Conservation (phyloP, 2,888 invertebrate species). For the Coelopa pilipes region DNA sequence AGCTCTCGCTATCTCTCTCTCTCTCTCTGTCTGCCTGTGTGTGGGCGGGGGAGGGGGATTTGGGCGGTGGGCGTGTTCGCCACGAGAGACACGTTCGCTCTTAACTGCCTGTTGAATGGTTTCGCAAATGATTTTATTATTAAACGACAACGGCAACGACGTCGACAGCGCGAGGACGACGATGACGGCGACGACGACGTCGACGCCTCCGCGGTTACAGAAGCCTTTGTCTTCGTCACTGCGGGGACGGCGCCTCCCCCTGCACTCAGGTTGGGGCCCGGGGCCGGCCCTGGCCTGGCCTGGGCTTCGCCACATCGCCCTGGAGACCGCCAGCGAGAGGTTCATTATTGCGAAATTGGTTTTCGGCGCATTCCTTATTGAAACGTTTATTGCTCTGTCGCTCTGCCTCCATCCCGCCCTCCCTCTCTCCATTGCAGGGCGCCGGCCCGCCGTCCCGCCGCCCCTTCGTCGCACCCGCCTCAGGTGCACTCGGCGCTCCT, state of each 20-base stretch:
- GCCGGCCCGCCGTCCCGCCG: neutral
- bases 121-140: conserved; percentile 23
- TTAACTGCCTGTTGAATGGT: conserved; percentile 31
- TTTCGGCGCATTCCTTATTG: conserved; percentile 4
- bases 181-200: too few relatives aligned
- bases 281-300: neutral
- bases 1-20: neutral
- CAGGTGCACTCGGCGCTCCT: conserved; percentile 11
- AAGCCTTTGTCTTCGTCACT: neutral
- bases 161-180: neutral
- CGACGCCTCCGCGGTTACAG: too few relatives aligned
- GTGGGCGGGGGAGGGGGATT: neutral
- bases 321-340: neutral
- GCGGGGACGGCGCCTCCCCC: neutral
- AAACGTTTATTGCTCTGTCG: conserved; percentile 10
- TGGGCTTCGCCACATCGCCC: neutral
- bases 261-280: neutral
- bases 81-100: conserved; percentile 5
- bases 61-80: neutral
- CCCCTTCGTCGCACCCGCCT: neutral
- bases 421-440: too few relatives aligned
- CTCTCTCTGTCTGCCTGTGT: neutral
- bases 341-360: conserved; percentile 9
- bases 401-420: neutral
- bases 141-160: conserved; percentile 15